Conservation (phyloP, 2,888 invertebrate genomes). For the Byasa hedistus region DNA sequence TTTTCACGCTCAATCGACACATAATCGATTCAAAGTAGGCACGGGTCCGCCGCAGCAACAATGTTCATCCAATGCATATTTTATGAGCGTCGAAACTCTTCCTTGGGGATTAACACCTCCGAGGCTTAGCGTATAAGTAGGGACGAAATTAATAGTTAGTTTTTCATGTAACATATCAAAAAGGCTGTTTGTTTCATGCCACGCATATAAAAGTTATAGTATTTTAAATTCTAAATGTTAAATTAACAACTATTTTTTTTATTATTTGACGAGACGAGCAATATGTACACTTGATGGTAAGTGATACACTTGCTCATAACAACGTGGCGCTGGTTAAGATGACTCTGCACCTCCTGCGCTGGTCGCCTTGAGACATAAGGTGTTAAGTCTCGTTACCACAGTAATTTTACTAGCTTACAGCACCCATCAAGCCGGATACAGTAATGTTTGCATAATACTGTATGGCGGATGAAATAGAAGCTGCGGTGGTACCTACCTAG, state of each 20-base stretch:
- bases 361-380: too few relatives aligned
- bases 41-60: conserved; percentile 20
- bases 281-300: too few relatives aligned
- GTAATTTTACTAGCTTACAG: too few relatives aligned
- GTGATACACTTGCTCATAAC: too few relatives aligned
- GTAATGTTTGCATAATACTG: too few relatives aligned
- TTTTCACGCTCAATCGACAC: conserved; percentile 8
- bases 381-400: too few relatives aligned
- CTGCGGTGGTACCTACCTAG: too few relatives aligned
- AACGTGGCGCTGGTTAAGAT: too few relatives aligned
- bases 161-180: conserved; percentile 11
- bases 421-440: too few relatives aligned
- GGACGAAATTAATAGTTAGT: conserved; percentile 25
- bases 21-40: conserved; percentile 21
- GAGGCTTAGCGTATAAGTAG: conserved; percentile 26
- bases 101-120: conserved; percentile 35
- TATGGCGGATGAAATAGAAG: too few relatives aligned
- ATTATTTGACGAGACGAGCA: too few relatives aligned
- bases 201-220: background rate
- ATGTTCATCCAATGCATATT: conserved; percentile 35
- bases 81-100: conserved; percentile 35
- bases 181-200: background rate
- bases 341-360: too few relatives aligned
- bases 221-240: background rate
- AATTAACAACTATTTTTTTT: background rate